Evolutionary conservation across 1,140 invertebrate genomes (phyloP), one percentile per base, ranked within the genome.

Genomic region (Subanguina moxae): DNA sequence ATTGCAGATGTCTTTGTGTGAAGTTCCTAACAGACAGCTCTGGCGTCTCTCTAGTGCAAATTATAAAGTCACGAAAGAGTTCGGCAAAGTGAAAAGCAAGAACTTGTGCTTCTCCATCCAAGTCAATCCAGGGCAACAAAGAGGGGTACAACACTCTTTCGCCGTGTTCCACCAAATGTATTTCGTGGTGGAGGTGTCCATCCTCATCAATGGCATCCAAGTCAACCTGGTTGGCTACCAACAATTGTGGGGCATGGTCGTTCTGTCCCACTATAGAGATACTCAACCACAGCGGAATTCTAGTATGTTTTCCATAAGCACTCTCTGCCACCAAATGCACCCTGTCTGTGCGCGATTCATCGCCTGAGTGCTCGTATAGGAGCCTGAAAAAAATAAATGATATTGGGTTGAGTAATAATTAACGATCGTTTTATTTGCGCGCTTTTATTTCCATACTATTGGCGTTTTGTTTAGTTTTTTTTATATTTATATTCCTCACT

Each of bases 211-310:
- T 25, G 57, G 62, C 28, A 70, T 42, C 1, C 28, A 45, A 7
- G 45, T 17, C 43, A 61, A 25, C n/a, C 27, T 28, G 3, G 48
- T 61, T 28, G 3, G 48, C n/a, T 7, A 1, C 48, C 19, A 61
- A 25, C 57, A 80, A 46, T 43, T 74, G 65, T 9, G 80, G 80
- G 21, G 69, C 17, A 64, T 80, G 70, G 52, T 78, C 78, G 66
- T 82, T 82, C 13, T 75, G 52, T 1, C 65, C 56, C 52, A 82
- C 75, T 21, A 82, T 69, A 13, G 68, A 61, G 45, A 82, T 71
- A 28, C 64, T 68, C 8, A 82, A 28, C 77, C 79, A 83, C 15
- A 82, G 67, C 1, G 80, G 76, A 45, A 82, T 72, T 38, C 65
- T 59, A 8, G 74, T 52, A 48, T 75, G 42, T 62, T 72, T 71